A percentile compares a stretch with the other conserved stretches of the same genome.
Evolutionary conservation across 2,888 invertebrate species (phyloP).

Genomic region (Eupithecia centaureata): DNA sequence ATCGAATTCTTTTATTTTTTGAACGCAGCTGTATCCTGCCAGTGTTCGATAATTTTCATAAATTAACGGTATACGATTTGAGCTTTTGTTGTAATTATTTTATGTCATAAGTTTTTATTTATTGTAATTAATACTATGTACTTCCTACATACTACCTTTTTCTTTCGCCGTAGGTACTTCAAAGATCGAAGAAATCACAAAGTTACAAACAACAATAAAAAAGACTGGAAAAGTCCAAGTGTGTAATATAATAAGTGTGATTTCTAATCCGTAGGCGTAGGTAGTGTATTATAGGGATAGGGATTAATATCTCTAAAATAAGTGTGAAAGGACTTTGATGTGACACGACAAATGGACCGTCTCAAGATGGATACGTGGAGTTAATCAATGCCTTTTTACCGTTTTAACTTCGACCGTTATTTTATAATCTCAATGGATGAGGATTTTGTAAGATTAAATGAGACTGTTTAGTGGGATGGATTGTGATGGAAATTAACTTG

Average conservation of each 20-base stretch:
- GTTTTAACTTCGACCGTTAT: slow-evolving; percentile 31
- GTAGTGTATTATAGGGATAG: slow-evolving; percentile 35
- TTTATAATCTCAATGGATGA: slow-evolving; percentile 38
- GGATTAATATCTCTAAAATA: slow-evolving; percentile 66
- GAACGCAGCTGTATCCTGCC: slow-evolving; percentile 77
- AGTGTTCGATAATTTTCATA: slow-evolving; percentile 64
- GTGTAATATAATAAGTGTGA: slow-evolving; percentile 44
- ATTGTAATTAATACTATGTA: slow-evolving; percentile 43
- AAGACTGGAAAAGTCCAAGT: neutral
- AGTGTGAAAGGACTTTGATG: slow-evolving; percentile 66
- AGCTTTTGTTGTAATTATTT: slow-evolving; percentile 48
- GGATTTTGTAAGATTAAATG: slow-evolving; percentile 15
- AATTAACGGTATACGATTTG: slow-evolving; percentile 62
- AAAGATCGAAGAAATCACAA: neutral
- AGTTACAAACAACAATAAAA: neutral
- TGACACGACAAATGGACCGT: slow-evolving; percentile 65
- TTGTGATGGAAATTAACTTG: slow-evolving; percentile 9
- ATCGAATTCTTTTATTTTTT: slow-evolving; percentile 64
- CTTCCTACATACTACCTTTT: slow-evolving; percentile 35
- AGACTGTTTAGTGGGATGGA: neutral
- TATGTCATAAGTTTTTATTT: slow-evolving; percentile 44
- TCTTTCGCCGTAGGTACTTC: neutral
- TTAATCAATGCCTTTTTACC: slow-evolving; percentile 39
- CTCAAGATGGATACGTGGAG: slow-evolving; percentile 43
- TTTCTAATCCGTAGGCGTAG: slow-evolving; percentile 59